Base-by-base conservation (phyloP, 2,888 invertebrate genomes). In the Plagodis pulveraria region DNA sequence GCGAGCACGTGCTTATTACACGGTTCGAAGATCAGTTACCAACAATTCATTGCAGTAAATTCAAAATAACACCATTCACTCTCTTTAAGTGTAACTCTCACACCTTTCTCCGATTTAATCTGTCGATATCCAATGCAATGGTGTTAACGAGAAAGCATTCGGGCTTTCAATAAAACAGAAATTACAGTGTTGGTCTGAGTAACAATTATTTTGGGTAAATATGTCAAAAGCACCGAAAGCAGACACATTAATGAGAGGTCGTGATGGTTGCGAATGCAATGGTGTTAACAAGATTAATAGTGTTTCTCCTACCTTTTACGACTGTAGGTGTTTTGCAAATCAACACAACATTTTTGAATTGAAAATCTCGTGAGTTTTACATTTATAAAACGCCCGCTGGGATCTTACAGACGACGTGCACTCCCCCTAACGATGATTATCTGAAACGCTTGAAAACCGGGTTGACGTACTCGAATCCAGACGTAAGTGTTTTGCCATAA, bases 41-140 rank as follows among this genome's bases (percentile, higher is more conserved):
- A 55, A 55, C 59, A 60, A 59, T 54, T 67, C 67, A 63, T 63
- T 46, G 46, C 50, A 43, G 52, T 62, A 62, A 65, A 65, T 62
- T 44, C 36, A 10, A 49, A 65, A 63, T 58, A 50, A 62, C 51
- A 36, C 50, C 57, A 56, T 46, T 51, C 34, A 50, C 58, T 36
- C 6, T 38, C 22, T 12, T 41, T 34, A 50, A 54, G 53, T 59
- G 58, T 32, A 48, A 42, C 61, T 50, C 42, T 57, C 52, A 40
- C 65, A 62, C 67, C 69, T 69, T 69, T 69, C 66, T 65, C 69
- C 65, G 54, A 66, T 62, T 66, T 60, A 60, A 50, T 58, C 53
- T 47, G 65, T 55, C 63, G 63, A 66, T 68, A 58, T 59, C 56
- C 56, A 65, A 62, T 61, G 57, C 46, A 50, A 40, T 40, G 40